Base-by-base conservation (phyloP, 2,113 vertebrate genomes). In the Scatophagus argus region DNA sequence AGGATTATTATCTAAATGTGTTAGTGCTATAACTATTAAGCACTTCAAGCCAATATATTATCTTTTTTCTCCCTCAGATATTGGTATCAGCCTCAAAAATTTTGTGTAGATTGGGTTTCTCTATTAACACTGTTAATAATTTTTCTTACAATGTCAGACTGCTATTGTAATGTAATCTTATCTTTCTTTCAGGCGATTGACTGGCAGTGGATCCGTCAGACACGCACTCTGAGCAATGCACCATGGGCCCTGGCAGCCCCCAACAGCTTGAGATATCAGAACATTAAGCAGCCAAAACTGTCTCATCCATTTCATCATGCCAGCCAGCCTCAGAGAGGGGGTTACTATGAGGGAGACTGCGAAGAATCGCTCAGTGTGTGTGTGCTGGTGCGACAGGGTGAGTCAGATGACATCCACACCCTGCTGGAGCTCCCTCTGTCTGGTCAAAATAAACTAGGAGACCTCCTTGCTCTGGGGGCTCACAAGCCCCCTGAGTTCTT, bases 241-340 rank as follows among this genome's bases (percentile, higher is more conserved):
- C 86, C 93, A 17, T 93, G 93, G 92, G 86, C 89, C 8, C 83
- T 94, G 75, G 77, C 74, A 0, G 90, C 93, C 6, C 93, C 93
- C 7, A 94, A 91, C 85, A 88, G 90, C 79, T 77, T 93, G 36
- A 86, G 90, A 49, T 92, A 90, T 64, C 91, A 90, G 86, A 87
- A 70, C 19, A 17, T 75, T 2, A 93, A 89, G 65, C 91, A 78
- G 52, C 84, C 82, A 0, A 12, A 69, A 21, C 76, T 89, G 31
- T 90, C 89, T 4, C 85, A 91, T 16, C 88, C 79, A 0, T 76
- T 90, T 23, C 84, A 86, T 68, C 89, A 90, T 61, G 83, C 71
- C 2, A 81, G 81, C 66, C 89, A 79, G 71, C 65, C 81, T 10
- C 90, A 85, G 7, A 80, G 32, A 21, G 64, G 39, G 0, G 19